Conservation (phyloP, 2,888 invertebrate species). For the Luperina testacea region DNA sequence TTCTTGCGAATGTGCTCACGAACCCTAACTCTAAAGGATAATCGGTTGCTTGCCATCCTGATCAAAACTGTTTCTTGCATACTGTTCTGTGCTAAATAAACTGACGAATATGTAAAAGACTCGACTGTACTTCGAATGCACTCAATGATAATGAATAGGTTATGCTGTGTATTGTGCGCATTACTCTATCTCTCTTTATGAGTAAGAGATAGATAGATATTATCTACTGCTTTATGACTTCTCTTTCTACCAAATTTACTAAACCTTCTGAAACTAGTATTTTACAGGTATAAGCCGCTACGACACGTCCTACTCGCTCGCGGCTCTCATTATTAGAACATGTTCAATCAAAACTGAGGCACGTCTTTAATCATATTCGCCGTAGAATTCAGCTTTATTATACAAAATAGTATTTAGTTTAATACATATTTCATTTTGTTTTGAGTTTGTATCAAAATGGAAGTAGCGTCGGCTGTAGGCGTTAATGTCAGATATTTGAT, state of each 20-base stretch:
- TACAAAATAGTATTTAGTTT: conserved; percentile 34
- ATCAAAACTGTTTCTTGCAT: not conserved
- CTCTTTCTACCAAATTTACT: not conserved
- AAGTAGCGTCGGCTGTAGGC: not conserved
- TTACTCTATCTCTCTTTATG: not conserved
- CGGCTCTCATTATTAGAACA: conserved; percentile 64
- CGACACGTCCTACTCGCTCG: conserved; percentile 46
- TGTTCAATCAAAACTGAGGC: conserved; percentile 65
- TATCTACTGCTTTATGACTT: too few relatives aligned
- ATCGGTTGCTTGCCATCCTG: too few relatives aligned
- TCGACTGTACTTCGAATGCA: not conserved
- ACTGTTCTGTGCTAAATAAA: not conserved
- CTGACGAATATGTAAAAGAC: not conserved
- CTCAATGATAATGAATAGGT: not conserved
- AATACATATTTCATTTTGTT: conserved; percentile 25
- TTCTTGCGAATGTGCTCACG: too few relatives aligned
- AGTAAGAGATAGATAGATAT: too few relatives aligned
- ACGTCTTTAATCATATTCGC: conserved; percentile 58
- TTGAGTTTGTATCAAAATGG: conserved; percentile 6
- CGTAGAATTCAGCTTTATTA: conserved; percentile 39
- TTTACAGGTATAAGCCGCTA: conserved; percentile 16
- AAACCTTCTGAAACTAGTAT: conserved; percentile 18
- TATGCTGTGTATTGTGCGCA: not conserved
- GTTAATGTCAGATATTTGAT: not conserved
- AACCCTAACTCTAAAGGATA: too few relatives aligned